phyloP scores from a whole-genome alignment of 2,797 vertebrate species.

The Prionace glauca region DNA sequence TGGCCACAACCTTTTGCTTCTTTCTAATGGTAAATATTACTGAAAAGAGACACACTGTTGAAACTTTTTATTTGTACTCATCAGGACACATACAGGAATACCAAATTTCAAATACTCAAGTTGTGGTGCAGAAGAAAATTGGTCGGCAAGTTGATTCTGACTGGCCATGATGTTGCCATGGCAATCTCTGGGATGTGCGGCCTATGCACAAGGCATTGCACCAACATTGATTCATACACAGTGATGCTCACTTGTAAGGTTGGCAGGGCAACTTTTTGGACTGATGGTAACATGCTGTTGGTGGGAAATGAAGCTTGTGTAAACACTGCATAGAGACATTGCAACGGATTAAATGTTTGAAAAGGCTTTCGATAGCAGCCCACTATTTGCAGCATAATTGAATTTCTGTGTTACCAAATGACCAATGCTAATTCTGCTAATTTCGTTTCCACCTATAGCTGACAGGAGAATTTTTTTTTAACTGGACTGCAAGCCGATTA shows the following conservation, averaged over 20 bases:
- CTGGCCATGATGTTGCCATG: no score
- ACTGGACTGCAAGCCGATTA: neutral
- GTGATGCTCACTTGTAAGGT: neutral
- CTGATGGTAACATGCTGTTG: neutral
- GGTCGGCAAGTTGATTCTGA: neutral
- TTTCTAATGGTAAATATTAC: neutral
- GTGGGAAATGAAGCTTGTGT: neutral
- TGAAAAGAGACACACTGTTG: neutral
- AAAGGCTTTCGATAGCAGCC: neutral
- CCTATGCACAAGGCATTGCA: neutral
- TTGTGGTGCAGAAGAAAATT: neutral
- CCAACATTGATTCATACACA: no score
- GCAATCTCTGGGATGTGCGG: neutral
- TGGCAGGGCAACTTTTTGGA: no score
- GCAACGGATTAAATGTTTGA: neutral
- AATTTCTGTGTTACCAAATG: neutral
- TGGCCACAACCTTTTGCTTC: neutral
- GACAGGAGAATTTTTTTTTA: neutral
- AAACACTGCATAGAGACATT: no score
- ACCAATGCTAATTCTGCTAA: neutral
- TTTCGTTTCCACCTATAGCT: neutral
- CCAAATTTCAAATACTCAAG: neutral
- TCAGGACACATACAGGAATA: neutral
- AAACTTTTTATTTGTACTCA: neutral
- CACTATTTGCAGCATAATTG: neutral